phyloP scores from a whole-genome alignment of 2,797 vertebrate genomes.

The Thunnus albacares region DNA sequence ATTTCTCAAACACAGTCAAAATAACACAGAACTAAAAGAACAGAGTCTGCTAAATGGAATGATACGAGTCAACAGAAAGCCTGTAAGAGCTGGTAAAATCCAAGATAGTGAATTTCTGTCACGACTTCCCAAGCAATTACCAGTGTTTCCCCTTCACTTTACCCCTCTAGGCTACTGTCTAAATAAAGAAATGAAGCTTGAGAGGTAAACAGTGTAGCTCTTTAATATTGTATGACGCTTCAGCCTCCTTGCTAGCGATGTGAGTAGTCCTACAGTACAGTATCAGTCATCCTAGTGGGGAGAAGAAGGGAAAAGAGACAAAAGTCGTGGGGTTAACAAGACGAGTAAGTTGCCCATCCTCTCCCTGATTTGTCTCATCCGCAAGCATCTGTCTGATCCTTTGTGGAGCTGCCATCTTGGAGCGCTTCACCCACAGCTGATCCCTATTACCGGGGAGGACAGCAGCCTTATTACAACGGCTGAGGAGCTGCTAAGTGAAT shows the following conservation, averaged over 20 bases:
- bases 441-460: constrained; percentile 56
- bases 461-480: constrained; percentile 48
- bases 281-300: background rate
- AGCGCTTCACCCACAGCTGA: constrained; percentile 56
- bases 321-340: constrained; percentile 58
- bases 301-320: constrained; percentile 4
- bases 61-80: constrained; percentile 20
- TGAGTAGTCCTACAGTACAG: constrained; percentile 1
- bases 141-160: constrained; percentile 40
- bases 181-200: constrained; percentile 62
- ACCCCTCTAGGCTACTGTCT: constrained; percentile 50
- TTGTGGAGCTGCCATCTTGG: constrained; percentile 61
- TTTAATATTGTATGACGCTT: constrained; percentile 59
- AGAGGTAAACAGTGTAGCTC: constrained; percentile 57
- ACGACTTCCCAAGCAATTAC: constrained; percentile 63
- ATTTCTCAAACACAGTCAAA: constrained; percentile 37
- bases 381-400: constrained; percentile 50
- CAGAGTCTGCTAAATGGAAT: constrained; percentile 9
- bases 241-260: constrained; percentile 4
- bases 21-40: constrained; percentile 8
- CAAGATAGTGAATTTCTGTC: constrained; percentile 41
- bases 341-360: constrained; percentile 43
- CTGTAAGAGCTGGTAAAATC: constrained; percentile 39
- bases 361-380: constrained; percentile 53
- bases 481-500: constrained; percentile 37